A percentile compares a stretch with the other conserved stretches of the same genome.
phyloP scores from a whole-genome alignment of 2,888 invertebrate species.

The Thereva unica region DNA sequence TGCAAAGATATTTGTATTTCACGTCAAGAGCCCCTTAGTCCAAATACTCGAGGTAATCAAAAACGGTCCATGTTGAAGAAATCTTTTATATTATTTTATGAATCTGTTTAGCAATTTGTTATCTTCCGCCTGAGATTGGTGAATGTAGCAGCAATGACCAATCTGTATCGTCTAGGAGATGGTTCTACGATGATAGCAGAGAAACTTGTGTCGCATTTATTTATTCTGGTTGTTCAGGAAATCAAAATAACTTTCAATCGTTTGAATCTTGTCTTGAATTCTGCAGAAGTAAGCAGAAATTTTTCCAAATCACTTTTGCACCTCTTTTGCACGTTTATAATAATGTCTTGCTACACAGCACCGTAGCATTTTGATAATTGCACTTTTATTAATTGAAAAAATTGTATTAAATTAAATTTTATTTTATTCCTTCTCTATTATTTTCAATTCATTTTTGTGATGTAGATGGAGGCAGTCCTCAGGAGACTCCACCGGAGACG shows the following conservation, averaged over 20 bases:
- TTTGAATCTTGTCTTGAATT: conserved; percentile 70
- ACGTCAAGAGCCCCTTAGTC: conserved; percentile 61
- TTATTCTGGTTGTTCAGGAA: conserved; percentile 87
- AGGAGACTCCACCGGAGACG: conserved; percentile 1
- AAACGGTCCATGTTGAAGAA: background rate
- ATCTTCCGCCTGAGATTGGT: conserved; percentile 66
- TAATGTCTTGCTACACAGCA: conserved; percentile 49
- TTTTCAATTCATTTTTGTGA: background rate
- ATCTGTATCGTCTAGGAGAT: conserved; percentile 63
- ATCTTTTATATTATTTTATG: conserved; percentile 43
- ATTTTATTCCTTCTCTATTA: background rate
- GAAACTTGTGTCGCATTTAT: conserved; percentile 78
- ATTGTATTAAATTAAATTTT: background rate
- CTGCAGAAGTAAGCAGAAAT: conserved; percentile 60
- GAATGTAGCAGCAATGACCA: conserved; percentile 59
- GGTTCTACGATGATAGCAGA: conserved; percentile 71
- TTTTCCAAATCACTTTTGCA: conserved; percentile 30
- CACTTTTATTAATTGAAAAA: conserved; percentile 12
- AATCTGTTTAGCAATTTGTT: conserved; percentile 64
- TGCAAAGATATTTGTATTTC: conserved; percentile 74
- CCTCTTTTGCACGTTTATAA: conserved; percentile 7
- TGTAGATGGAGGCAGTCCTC: conserved; percentile 10
- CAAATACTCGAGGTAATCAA: conserved; percentile 50
- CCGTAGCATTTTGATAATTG: conserved; percentile 14
- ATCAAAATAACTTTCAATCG: conserved; percentile 80